These are phyloP conservation scores for Cathartes aura DNA, from an alignment of 2,113 vertebrate species.

Conservation along the genomic window DNA sequence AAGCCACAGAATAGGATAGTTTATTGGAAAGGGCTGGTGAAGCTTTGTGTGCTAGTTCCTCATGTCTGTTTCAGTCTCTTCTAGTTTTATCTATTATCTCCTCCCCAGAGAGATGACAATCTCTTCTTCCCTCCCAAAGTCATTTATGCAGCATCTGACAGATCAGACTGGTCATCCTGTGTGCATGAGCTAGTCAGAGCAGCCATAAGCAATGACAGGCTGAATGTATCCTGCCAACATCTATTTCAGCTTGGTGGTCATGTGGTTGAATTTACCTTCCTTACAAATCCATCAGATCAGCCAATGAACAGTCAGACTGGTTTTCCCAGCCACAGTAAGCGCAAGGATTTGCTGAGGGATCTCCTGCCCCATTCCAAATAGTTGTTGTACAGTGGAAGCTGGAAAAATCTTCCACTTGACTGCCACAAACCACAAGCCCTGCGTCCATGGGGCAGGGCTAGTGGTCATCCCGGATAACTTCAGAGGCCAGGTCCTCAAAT, in stretches of 20 bases:
- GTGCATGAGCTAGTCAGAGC: background rate
- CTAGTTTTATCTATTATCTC: background rate
- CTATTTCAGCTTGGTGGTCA: background rate
- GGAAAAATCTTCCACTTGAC: background rate
- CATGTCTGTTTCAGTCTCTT: background rate
- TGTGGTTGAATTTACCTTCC: background rate
- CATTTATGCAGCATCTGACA: background rate
- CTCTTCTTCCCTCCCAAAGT: background rate
- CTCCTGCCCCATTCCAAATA: background rate
- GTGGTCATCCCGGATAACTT: background rate
- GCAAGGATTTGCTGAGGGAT: background rate
- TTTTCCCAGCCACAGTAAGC: background rate
- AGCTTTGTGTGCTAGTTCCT: background rate
- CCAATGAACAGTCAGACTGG: background rate
- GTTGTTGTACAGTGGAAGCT: no score
- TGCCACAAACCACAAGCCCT: background rate
- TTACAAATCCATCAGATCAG: background rate
- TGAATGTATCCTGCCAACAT: background rate
- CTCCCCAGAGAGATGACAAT: background rate
- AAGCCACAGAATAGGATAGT: background rate
- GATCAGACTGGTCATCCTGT: background rate
- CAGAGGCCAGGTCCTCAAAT: background rate
- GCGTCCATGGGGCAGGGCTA: no score
- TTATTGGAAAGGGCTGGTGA: background rate
- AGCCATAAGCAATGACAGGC: background rate